Base-by-base conservation (phyloP, 2,797 vertebrate species). In the Phylloscopus collybita region DNA sequence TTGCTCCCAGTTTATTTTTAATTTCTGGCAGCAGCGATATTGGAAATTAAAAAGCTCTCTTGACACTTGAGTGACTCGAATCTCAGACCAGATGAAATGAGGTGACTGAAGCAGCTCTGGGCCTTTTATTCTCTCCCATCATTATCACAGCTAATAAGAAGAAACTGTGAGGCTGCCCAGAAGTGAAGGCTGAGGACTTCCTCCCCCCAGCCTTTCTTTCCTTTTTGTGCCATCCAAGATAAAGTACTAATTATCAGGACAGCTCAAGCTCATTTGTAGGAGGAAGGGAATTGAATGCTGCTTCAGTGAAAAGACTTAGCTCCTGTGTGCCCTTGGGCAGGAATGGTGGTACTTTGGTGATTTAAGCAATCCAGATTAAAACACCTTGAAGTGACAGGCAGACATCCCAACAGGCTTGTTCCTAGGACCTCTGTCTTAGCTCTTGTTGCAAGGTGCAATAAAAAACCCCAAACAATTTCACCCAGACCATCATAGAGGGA, bases 261-360 rank as follows among this genome's bases (percentile, higher is more conserved):
- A 97, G 96, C 93, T 96, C 96, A 97, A 96, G 93, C 94, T 97
- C 94, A 95, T 97, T 97, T 97, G 90, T 96, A 91, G 94, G 91
- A 95, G 87, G 90, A 95, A 96, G 62, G 90, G 80, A 96, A 86
- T 78, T 94, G 85, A 96, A 95, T 92, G 93, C 93, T 93, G 95
- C 80, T 93, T 94, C 96, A 93, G 90, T 95, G 93, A 94, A 96
- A 95, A 92, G 91, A 67, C 78, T 92, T 92, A 75, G 79, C 67
- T 95, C 56, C 70, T 83, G 62, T 64, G 75, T 86, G 90, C 90
- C 95, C 93, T 95, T 96, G 94, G 90, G 87, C 91, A 96, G 86
- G 80, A 92, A 97, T 74, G 73, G 91, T 93, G 88, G 84, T 96
- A 54, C 94, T 91, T 92, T 30, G 83, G 93, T 94, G 92, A 86